Evolutionary conservation across 2,797 vertebrate species (phyloP), one percentile per base, ranked within the genome.

Genomic region (Sebastes dallii): DNA sequence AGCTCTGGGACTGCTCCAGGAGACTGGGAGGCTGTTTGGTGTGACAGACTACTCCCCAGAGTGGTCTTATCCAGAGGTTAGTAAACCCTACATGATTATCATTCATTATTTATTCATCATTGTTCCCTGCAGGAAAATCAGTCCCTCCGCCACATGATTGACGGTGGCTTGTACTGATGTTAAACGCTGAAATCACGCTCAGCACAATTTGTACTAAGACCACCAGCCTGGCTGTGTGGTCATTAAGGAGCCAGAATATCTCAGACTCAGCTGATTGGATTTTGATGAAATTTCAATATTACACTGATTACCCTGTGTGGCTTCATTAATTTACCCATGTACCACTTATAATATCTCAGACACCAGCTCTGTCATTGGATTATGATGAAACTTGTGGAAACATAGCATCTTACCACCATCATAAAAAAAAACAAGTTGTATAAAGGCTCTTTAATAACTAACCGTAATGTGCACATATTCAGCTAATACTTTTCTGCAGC

Each of bases 61-160:
- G 91, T 99, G 99, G 99, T 99, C 99, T 66, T 99, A 99, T 92
- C 98, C 99, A n/a, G 99, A 99, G 98, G 99, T 99, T 90, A 97
- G 98, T 89, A 66, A 86, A 86, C 84, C 60, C 69, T 76, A 76
- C 82, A 60, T 89, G 81, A 86, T 89, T 86, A 85, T 78, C 70
- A 62, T 67, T 77, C 77, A 87, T 93, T 88, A 91, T 82, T 92
- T 92, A 92, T 91, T 93, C 88, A 93, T 88, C 62, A 84, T 80
- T 80, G 81, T 66, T 90, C 89, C 86, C 88, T 50, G 36, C 84
- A 84, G 82, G 86, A 73, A 88, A 92, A 88, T 86, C 81, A 75
- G 84, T 74, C 71, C 76, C 36, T 73, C 50, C 55, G 74, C 50
- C 83, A 70, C 67, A 80, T 92, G 88, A 92, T 86, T 90, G 90